phyloP scores from a whole-genome alignment of 2,797 vertebrate genomes.

The Gadopsis bispinosus region DNA sequence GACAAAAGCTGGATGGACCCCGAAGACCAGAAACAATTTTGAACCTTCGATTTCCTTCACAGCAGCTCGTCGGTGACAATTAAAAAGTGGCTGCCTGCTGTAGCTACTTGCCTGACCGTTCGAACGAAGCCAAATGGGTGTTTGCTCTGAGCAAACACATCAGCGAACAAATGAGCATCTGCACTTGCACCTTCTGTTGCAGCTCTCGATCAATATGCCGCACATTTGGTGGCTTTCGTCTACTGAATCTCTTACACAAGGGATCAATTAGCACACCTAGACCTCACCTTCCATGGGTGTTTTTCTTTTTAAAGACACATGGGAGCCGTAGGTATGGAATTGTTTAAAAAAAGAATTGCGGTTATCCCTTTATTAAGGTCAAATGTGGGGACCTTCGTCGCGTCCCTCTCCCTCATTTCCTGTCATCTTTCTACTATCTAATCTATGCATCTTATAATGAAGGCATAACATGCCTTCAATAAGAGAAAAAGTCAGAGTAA shows the following conservation, averaged over 20 bases:
- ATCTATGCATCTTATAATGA: neutral
- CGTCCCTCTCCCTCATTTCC: too few species aligned
- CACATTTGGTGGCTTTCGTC: constrained; percentile 3
- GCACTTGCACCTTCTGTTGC: neutral
- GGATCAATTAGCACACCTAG: neutral
- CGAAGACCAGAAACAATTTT: neutral
- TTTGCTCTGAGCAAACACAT: too few species aligned
- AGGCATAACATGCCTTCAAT: neutral
- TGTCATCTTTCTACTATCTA: neutral
- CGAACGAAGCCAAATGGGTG: too few species aligned
- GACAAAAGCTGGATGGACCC: neutral
- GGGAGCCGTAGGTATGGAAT: neutral
- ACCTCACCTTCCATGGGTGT: neutral
- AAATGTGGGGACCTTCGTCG: neutral
- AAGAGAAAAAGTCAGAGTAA: neutral
- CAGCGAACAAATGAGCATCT: neutral
- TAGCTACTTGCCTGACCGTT: too few species aligned
- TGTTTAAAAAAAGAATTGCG: neutral
- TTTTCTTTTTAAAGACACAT: neutral
- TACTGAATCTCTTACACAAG: neutral
- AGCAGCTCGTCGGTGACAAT: too few species aligned
- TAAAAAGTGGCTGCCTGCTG: too few species aligned
- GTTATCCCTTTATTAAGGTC: neutral
- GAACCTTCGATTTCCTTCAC: neutral
- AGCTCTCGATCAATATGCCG: neutral